Evolutionary conservation across 2,888 invertebrate species (phyloP).

Genomic region (Brachyptera putata): DNA sequence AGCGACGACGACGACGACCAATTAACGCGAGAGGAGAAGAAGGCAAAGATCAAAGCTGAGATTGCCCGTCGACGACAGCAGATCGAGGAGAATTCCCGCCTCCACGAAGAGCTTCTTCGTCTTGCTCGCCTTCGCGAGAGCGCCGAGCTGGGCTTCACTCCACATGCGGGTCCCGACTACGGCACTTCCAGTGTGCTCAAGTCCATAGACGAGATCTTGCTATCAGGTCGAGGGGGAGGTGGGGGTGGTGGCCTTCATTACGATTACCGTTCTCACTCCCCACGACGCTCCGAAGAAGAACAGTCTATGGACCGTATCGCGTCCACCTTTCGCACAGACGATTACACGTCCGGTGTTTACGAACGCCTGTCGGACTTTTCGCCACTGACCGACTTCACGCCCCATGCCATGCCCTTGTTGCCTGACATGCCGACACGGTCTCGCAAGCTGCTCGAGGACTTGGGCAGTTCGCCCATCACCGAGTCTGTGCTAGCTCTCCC

Average conservation of each 20-base stretch:
- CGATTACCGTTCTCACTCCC: slow-evolving; percentile 34
- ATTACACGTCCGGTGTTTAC: slow-evolving; percentile 45
- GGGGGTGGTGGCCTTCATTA: slow-evolving; percentile 34
- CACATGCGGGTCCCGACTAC: slow-evolving; percentile 31
- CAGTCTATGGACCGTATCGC: slow-evolving; percentile 48
- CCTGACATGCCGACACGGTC: slow-evolving; percentile 55
- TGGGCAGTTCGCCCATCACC: slow-evolving; percentile 45
- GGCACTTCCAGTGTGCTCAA: slow-evolving; percentile 42
- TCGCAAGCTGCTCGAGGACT: slow-evolving; percentile 48
- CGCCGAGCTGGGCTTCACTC: slow-evolving; percentile 40
- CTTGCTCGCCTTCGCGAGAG: slow-evolving; percentile 44
- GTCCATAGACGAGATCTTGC: slow-evolving; percentile 45
- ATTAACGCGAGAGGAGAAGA: slow-evolving; percentile 53
- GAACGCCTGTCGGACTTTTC: slow-evolving; percentile 46
- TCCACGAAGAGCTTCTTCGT: slow-evolving; percentile 50
- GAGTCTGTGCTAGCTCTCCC: slow-evolving; percentile 39
- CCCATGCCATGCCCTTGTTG: slow-evolving; percentile 54
- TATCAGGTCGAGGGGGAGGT: slow-evolving; percentile 37
- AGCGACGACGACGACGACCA: slow-evolving; percentile 50
- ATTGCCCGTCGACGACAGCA: slow-evolving; percentile 56
- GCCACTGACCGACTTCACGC: slow-evolving; percentile 44
- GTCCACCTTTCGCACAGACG: slow-evolving; percentile 47
- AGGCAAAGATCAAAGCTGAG: slow-evolving; percentile 55
- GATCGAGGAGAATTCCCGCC: slow-evolving; percentile 53
- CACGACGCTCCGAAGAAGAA: slow-evolving; percentile 43